Percentiles rank a stretch among this genome's conserved stretches.
These are phyloP conservation scores for Melanotaenia pygmaea DNA, from an alignment of 2,797 vertebrate species.

Conservation along the genomic window DNA sequence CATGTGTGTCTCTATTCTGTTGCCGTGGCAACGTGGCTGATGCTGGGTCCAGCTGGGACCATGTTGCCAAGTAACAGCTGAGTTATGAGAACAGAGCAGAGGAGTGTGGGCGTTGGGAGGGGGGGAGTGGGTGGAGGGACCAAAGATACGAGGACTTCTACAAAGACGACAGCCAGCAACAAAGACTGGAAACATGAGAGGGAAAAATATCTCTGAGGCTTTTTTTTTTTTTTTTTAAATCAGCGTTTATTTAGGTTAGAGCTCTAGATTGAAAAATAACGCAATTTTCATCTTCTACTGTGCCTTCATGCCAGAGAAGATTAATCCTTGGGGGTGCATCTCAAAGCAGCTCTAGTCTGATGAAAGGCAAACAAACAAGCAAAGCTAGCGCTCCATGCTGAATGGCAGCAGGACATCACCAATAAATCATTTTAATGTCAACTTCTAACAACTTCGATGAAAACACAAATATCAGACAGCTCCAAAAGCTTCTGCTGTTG, in stretches of 20 bases:
- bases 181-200: slow-evolving; percentile 64
- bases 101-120: slow-evolving; percentile 60
- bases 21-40: slow-evolving; percentile 75
- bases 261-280: slow-evolving; percentile 48
- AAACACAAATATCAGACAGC: slow-evolving; percentile 24
- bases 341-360: slow-evolving; percentile 36
- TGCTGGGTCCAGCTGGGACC: slow-evolving; percentile 80
- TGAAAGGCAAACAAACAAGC: slow-evolving; percentile 24
- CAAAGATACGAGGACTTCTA: slow-evolving; percentile 61
- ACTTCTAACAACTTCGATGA: slow-evolving; percentile 48
- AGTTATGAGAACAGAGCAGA: slow-evolving; percentile 78
- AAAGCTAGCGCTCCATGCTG: slow-evolving; percentile 29
- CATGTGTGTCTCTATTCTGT: slow-evolving; percentile 65
- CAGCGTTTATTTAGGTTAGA: slow-evolving; percentile 56
- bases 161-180: slow-evolving; percentile 65
- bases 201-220: slow-evolving; percentile 44
- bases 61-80: slow-evolving; percentile 86
- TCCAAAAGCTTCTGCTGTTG: slow-evolving; percentile 32
- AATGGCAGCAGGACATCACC: slow-evolving; percentile 34
- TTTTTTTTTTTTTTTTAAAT: not conserved
- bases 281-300: slow-evolving; percentile 55
- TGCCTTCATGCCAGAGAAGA: slow-evolving; percentile 52
- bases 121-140: slow-evolving; percentile 43
- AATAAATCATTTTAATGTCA: slow-evolving; percentile 33
- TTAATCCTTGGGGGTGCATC: slow-evolving; percentile 47